These are phyloP conservation scores for Chirona hameri DNA, from an alignment of 2,888 invertebrate genomes.

Conservation along the genomic window DNA sequence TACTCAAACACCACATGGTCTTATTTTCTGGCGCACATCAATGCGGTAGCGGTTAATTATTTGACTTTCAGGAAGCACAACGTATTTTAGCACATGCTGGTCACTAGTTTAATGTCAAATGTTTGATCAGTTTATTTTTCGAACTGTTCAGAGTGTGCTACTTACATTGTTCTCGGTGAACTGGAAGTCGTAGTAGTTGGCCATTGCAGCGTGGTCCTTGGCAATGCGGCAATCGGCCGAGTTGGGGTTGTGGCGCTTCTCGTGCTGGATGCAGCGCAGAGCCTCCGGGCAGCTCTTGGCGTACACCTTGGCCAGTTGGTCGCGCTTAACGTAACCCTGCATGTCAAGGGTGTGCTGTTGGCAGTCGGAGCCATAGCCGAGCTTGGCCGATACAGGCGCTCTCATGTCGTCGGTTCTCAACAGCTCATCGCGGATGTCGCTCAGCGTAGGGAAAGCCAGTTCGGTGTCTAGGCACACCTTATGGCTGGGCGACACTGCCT, in stretches of 20 bases:
- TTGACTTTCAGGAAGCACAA: too few species aligned
- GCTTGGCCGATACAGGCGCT: neutral
- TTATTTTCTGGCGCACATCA: too few species aligned
- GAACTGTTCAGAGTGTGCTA: neutral
- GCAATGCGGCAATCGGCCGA: slow-evolving; percentile 4
- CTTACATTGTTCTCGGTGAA: neutral
- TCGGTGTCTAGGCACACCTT: neutral
- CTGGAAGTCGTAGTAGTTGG: neutral
- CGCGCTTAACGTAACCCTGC: neutral
- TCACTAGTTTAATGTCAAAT: neutral
- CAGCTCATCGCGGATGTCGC: neutral
- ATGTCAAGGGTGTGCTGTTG: neutral
- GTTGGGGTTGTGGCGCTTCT: neutral
- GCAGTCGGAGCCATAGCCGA: neutral
- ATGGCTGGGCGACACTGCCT: neutral
- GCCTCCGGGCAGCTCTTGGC: neutral
- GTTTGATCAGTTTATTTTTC: too few species aligned
- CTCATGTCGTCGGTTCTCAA: neutral
- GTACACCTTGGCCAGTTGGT: neutral
- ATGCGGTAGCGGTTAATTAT: too few species aligned
- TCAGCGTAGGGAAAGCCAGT: neutral
- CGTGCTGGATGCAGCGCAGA: neutral
- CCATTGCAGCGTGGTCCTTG: slow-evolving; percentile 8
- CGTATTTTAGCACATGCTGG: neutral
- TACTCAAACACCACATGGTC: too few species aligned